phyloP scores from a whole-genome alignment of 2,797 vertebrate genomes.

The Rousettus madagascariensis region DNA sequence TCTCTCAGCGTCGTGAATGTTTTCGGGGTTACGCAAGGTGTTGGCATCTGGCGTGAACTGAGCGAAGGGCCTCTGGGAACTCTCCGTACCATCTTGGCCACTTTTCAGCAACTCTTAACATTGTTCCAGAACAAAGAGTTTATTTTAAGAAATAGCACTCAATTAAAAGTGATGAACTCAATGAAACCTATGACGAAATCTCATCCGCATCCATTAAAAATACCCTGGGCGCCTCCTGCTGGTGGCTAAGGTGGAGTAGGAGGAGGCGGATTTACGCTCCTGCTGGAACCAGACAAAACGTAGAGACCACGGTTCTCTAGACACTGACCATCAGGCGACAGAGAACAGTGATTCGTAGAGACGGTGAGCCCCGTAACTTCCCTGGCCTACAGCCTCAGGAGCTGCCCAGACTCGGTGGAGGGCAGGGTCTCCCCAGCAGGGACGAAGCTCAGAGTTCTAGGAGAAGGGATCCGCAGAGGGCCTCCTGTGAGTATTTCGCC shows the following conservation, averaged over 20 bases:
- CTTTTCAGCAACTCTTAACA: not conserved
- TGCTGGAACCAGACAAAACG: too few species aligned
- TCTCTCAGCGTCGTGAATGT: too few species aligned
- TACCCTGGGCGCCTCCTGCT: not conserved
- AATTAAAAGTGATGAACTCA: not conserved
- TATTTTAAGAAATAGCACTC: not conserved
- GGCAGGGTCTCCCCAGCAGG: not conserved
- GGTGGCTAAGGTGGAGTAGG: not conserved
- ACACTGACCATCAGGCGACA: fast-evolving
- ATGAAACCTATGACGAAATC: too few species aligned
- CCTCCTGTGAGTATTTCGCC: not conserved
- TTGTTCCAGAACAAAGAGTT: not conserved
- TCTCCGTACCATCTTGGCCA: not conserved
- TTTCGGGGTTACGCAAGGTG: too few species aligned
- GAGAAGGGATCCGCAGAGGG: not conserved
- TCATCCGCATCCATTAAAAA: not conserved
- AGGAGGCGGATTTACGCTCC: too few species aligned
- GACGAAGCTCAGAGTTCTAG: not conserved
- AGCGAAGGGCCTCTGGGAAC: not conserved
- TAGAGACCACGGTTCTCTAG: not conserved
- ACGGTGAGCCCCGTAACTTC: too few species aligned
- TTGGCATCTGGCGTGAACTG: too few species aligned
- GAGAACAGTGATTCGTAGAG: too few species aligned
- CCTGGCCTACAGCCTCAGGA: not conserved
- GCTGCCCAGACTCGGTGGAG: too few species aligned